Conservation (phyloP, 2,888 invertebrate species). For the Platycnemis pennipes region DNA sequence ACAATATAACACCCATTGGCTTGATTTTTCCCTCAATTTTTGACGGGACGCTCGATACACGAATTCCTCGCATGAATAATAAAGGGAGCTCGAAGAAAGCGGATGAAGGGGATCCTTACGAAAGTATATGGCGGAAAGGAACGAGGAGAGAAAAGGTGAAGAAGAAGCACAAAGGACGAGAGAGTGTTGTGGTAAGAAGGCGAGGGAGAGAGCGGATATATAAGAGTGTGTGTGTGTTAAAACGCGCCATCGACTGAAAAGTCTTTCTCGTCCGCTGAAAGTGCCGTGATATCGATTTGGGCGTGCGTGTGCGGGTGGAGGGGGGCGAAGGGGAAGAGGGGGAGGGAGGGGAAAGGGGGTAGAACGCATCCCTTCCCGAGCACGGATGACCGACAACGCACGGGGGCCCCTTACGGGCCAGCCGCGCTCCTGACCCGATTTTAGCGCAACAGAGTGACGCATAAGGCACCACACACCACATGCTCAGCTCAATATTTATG, state of each 20-base stretch:
- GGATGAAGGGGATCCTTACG: background rate
- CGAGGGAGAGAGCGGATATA: too few species aligned
- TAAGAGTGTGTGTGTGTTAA: background rate
- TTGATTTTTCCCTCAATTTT: background rate
- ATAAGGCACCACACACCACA: too few species aligned
- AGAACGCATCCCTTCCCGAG: background rate
- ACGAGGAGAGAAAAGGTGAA: background rate
- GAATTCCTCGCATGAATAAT: background rate
- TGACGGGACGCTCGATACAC: slow-evolving; percentile 4
- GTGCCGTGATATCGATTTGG: slow-evolving; percentile 31
- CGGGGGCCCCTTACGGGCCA: background rate
- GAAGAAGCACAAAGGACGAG: background rate
- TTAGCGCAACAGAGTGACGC: too few species aligned
- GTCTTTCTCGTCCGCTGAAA: background rate
- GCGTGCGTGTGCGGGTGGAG: background rate
- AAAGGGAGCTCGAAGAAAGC: background rate
- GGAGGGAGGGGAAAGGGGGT: background rate
- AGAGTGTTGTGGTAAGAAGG: background rate
- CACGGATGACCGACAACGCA: background rate
- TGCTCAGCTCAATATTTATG: too few species aligned
- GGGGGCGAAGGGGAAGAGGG: background rate
- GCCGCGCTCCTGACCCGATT: background rate
- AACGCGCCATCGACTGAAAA: slow-evolving; percentile 7
- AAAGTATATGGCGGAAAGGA: background rate
- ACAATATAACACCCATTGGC: background rate